Conservation (phyloP, 2,797 vertebrate species). For the Coregonus suidteri region DNA sequence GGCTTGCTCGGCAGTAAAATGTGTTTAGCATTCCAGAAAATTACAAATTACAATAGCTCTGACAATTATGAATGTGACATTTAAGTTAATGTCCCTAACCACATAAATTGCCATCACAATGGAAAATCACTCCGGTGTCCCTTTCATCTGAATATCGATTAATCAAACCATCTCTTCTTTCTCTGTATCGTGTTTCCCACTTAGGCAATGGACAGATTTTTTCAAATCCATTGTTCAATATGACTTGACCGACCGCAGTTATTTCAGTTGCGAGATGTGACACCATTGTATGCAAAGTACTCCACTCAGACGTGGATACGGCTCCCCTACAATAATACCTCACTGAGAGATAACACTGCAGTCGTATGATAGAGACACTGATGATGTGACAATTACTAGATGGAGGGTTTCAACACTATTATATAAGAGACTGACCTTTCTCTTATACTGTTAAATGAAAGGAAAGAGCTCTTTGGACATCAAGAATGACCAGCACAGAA, state of each 20-base stretch:
- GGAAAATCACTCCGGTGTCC: not conserved
- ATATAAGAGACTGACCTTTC: not conserved
- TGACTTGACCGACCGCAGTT: slow-evolving; percentile 35
- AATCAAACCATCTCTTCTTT: slow-evolving; percentile 31
- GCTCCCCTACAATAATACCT: slow-evolving; percentile 7
- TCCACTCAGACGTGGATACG: slow-evolving; percentile 24
- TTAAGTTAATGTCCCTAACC: no score
- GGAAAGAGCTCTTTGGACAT: slow-evolving; percentile 20
- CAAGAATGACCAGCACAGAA: slow-evolving; percentile 13
- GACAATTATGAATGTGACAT: no score
- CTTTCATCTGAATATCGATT: not conserved
- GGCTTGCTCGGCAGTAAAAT: not conserved
- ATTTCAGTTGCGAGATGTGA: slow-evolving; percentile 55
- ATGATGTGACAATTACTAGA: slow-evolving; percentile 20
- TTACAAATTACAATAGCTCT: no score
- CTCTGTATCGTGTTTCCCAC: slow-evolving; percentile 39
- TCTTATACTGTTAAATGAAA: not conserved
- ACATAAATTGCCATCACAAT: not conserved
- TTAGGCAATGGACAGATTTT: slow-evolving; percentile 48
- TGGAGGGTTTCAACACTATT: slow-evolving; percentile 2
- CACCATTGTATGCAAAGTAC: slow-evolving; percentile 34
- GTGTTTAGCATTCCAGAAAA: no score
- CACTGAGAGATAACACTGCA: slow-evolving; percentile 23
- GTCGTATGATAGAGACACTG: slow-evolving; percentile 6
- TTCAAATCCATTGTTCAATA: slow-evolving; percentile 46